Conservation (phyloP, 2,888 invertebrate species). For the Acleris holmiana region DNA sequence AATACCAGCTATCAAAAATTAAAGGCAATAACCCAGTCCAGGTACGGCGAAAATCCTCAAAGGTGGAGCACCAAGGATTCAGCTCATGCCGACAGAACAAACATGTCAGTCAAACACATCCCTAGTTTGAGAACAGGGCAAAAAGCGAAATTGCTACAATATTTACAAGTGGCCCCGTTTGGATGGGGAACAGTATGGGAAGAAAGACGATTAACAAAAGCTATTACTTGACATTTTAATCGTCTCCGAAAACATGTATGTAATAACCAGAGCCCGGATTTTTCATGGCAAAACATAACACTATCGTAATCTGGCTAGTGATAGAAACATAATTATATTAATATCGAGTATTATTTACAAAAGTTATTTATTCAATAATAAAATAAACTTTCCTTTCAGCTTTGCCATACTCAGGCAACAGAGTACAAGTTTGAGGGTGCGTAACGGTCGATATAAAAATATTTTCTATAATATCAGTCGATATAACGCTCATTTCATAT, state of each 20-base stretch:
- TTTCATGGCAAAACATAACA: too few relatives aligned
- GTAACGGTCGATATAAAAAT: too few relatives aligned
- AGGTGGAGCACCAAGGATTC: constrained; percentile 36
- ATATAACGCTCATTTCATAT: too few relatives aligned
- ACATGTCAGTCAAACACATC: constrained; percentile 62
- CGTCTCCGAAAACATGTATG: background rate
- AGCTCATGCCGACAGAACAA: constrained; percentile 53
- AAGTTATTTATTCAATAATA: too few relatives aligned
- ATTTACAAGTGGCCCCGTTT: constrained; percentile 71
- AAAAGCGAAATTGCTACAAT: constrained; percentile 74
- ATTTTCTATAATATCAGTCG: too few relatives aligned
- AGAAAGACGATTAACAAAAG: background rate
- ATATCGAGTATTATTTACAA: too few relatives aligned
- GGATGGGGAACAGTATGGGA: constrained; percentile 30
- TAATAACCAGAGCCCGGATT: too few relatives aligned
- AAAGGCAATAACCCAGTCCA: constrained; percentile 31
- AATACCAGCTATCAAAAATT: constrained; percentile 25
- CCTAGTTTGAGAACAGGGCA: constrained; percentile 70
- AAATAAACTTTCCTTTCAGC: too few relatives aligned
- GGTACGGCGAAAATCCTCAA: constrained; percentile 31
- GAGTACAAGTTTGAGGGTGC: too few relatives aligned
- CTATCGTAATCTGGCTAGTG: too few relatives aligned
- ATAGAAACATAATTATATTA: too few relatives aligned
- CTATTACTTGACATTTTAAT: background rate
- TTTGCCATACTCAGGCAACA: too few relatives aligned